These are phyloP conservation scores for Endotricha flammealis DNA, from an alignment of 2,888 invertebrate genomes.

Conservation along the genomic window DNA sequence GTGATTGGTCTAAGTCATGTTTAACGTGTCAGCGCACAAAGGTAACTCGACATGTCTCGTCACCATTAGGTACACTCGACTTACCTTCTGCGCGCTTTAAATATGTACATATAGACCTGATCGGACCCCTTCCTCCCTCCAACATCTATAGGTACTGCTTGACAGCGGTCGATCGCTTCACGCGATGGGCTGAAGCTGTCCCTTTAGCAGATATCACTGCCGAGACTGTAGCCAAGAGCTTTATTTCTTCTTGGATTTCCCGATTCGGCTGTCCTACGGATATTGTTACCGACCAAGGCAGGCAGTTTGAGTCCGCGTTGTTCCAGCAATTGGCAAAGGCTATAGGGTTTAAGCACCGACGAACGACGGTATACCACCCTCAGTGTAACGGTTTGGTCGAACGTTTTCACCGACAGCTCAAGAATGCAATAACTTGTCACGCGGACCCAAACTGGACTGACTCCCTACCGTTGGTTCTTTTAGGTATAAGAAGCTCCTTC, in stretches of 20 bases:
- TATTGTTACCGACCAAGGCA: slow-evolving; percentile 12
- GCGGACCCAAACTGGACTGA: slow-evolving; percentile 16
- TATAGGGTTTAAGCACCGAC: slow-evolving; percentile 19
- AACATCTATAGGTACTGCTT: slow-evolving; percentile 21
- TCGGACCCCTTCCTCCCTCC: slow-evolving; percentile 24
- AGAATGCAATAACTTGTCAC: slow-evolving; percentile 31
- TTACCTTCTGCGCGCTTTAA: slow-evolving; percentile 29
- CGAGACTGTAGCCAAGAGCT: slow-evolving; percentile 32
- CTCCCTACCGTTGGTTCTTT: slow-evolving; percentile 19
- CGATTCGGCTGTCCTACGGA: slow-evolving; percentile 40
- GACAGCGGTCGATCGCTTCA: slow-evolving; percentile 32
- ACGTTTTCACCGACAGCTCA: no score
- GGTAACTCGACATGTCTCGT: slow-evolving; percentile 28
- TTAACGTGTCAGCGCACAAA: slow-evolving; percentile 37
- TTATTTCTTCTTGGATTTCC: slow-evolving; percentile 41
- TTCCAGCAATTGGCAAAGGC: slow-evolving; percentile 15
- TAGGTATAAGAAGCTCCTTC: slow-evolving; percentile 18
- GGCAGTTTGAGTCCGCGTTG: slow-evolving; percentile 18
- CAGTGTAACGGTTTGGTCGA: slow-evolving; percentile 18
- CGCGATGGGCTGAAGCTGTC: slow-evolving; percentile 42
- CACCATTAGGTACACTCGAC: slow-evolving; percentile 25
- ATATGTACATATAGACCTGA: slow-evolving; percentile 17
- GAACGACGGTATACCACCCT: slow-evolving; percentile 25
- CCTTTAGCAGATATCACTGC: slow-evolving; percentile 38
- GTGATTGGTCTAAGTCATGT: slow-evolving; percentile 31